Evolutionary conservation across 1,140 invertebrate species (phyloP).

Genomic region (Hycleus phaleratus): DNA sequence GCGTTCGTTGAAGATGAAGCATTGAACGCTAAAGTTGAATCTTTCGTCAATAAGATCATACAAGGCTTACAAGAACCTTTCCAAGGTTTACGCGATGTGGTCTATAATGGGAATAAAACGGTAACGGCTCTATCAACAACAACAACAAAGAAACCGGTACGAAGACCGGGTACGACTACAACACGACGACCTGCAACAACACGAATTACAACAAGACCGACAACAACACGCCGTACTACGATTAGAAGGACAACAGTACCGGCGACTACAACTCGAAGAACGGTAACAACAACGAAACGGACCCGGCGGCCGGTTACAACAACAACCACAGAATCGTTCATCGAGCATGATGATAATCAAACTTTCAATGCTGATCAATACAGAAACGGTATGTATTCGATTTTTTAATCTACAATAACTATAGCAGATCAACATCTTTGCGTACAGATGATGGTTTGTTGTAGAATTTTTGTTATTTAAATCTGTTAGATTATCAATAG

Average conservation of each 20-base stretch:
- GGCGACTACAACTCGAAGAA: slow-evolving; percentile 39
- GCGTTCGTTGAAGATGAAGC: slow-evolving; percentile 64
- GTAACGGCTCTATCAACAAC: slow-evolving; percentile 20
- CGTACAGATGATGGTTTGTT: no score
- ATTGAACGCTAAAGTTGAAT: slow-evolving; percentile 68
- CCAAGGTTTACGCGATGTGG: slow-evolving; percentile 67
- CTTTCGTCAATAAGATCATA: slow-evolving; percentile 74
- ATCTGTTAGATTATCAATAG: no score
- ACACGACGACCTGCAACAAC: slow-evolving; percentile 28
- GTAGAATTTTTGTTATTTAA: no score
- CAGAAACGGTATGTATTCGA: slow-evolving; percentile 53
- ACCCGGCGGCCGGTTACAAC: slow-evolving; percentile 22
- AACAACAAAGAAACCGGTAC: slow-evolving; percentile 43
- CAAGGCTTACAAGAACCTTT: slow-evolving; percentile 74
- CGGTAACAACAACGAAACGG: slow-evolving; percentile 33
- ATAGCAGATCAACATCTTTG: no score
- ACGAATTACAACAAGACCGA: slow-evolving; percentile 5
- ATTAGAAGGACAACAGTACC: background rate
- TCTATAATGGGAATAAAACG: slow-evolving; percentile 43
- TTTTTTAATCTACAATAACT: no score
- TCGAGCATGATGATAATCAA: slow-evolving; percentile 49
- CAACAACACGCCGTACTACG: slow-evolving; percentile 6
- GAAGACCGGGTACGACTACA: slow-evolving; percentile 35
- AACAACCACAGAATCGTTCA: slow-evolving; percentile 27
- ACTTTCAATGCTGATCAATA: slow-evolving; percentile 49